Percentiles rank a stretch among this genome's conserved stretches.
Evolutionary conservation across 2,113 vertebrate genomes (phyloP).

Genomic region (Myrmophylax atrothorax): DNA sequence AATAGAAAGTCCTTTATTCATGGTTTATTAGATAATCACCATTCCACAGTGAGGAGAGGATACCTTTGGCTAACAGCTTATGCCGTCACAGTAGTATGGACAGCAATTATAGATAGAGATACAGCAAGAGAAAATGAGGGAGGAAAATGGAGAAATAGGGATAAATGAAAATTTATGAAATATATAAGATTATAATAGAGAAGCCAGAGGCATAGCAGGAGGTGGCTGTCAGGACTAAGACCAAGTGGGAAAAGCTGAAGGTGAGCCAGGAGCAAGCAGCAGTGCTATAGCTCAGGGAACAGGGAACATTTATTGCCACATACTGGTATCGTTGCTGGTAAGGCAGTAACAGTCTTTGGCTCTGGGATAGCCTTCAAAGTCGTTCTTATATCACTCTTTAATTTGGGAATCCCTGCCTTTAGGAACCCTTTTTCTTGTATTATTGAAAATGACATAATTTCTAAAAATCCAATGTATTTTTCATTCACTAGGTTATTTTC

Average conservation of each 20-base stretch:
- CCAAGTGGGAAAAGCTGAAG: not conserved
- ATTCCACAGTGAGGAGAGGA: not conserved
- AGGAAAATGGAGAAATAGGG: not conserved
- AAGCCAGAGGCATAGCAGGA: not conserved
- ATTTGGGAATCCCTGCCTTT: constrained; percentile 14
- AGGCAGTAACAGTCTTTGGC: constrained; percentile 22
- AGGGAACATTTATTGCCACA: constrained; percentile 13
- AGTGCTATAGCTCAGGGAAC: not conserved
- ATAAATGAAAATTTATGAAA: not conserved
- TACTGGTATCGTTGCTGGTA: not conserved
- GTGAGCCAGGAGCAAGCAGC: not conserved
- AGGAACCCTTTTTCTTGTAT: not conserved
- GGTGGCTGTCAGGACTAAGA: not conserved
- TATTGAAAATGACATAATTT: constrained; percentile 40
- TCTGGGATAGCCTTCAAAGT: constrained; percentile 32
- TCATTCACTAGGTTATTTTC: constrained; percentile 44
- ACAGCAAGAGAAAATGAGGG: not conserved
- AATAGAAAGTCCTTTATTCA: not conserved
- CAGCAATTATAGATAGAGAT: not conserved
- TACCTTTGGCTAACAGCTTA: not conserved
- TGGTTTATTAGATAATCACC: not conserved
- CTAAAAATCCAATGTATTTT: constrained; percentile 30
- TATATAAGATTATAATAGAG: not conserved
- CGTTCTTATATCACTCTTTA: constrained; percentile 15
- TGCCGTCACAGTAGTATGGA: not conserved